Evolutionary conservation across 2,797 vertebrate species (phyloP), one percentile per base, ranked within the genome.

Genomic region (Pseudochaenichthys georgianus): DNA sequence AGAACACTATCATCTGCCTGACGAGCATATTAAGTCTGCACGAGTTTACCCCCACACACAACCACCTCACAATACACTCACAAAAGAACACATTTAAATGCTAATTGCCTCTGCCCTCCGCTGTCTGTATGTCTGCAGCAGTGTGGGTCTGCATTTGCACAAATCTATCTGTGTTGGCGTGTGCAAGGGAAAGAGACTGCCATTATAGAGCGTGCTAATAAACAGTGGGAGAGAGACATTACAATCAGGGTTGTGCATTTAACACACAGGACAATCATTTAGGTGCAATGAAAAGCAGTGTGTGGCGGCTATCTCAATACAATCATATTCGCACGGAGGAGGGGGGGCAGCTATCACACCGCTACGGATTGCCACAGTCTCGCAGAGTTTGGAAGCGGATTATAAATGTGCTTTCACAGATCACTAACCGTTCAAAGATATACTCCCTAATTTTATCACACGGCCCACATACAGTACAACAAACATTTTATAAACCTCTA

Each of bases 1-100:
- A 85, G 66, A 77, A 67, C 58, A 52, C 72, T 67, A 79, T 83
- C 80, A 83, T 82, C 63, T 73, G 65, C 58, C 58, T 82, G 73
- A 82, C 48, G 58, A 13, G 77, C 69, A 82, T 81, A 74, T 69
- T 63, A 74, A 82, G 55, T 60, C 59, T 53, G 54, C 48, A 51
- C 38, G 38, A 73, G 73, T 82, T 73, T 54, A 60, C 45, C 47
- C 23, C 47, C 45, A 17, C 61, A 34, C 64, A 73, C 34, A 59
- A 58, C 43, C 62, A 9, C 5, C 54, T 21, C 19, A 68, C 75
- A 75, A 51, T 61, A 31, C 62, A 82, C 52, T 80, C 55, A 59
- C 68, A 73, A 47, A 72, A 71, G 65, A 79, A 71, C 62, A 77
- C 83, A 89, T 90, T 87, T 80, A 83, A 86, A 89, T 88, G 78